phyloP scores from a whole-genome alignment of 2,888 invertebrate species.

The Andrena dorsata region DNA sequence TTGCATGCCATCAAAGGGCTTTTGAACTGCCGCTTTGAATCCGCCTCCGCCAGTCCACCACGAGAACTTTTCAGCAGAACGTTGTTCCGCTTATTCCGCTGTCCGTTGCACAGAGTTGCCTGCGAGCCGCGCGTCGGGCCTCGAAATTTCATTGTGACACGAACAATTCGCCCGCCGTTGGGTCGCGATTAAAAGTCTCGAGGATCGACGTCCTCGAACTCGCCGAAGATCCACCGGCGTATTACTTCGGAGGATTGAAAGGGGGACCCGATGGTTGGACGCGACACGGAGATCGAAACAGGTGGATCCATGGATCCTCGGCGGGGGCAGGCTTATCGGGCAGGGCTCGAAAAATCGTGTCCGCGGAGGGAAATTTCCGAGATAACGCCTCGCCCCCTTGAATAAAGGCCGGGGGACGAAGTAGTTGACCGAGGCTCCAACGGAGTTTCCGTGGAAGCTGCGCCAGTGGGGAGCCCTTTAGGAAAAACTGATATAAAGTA shows the following conservation, averaged over 20 bases:
- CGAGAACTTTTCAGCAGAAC: conserved; percentile 33
- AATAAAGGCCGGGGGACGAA: conserved; percentile 50
- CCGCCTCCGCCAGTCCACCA: not conserved
- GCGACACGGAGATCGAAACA: not conserved
- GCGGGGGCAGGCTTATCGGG: not conserved
- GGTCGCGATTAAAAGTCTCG: conserved; percentile 36
- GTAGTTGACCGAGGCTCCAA: conserved; percentile 49
- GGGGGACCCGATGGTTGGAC: not conserved
- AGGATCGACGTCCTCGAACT: not conserved
- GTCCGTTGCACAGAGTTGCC: conserved; percentile 23
- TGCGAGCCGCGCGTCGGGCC: conserved; percentile 34
- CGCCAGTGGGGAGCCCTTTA: conserved; percentile 61
- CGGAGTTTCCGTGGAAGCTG: conserved; percentile 55
- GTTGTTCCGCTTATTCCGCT: conserved; percentile 29
- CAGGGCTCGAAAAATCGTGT: conserved; percentile 45
- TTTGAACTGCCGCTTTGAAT: conserved; percentile 53
- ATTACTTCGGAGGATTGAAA: not conserved
- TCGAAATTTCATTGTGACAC: conserved; percentile 46
- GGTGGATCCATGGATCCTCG: not conserved
- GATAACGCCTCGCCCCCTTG: conserved; percentile 56
- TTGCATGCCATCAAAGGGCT: conserved; percentile 60
- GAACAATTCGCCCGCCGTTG: conserved; percentile 19
- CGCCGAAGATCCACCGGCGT: too few species aligned
- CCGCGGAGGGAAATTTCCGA: conserved; percentile 46
- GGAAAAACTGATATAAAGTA: conserved; percentile 75